Evolutionary conservation across 2,113 vertebrate species (phyloP).

Genomic region (Chelonoidis abingdonii): DNA sequence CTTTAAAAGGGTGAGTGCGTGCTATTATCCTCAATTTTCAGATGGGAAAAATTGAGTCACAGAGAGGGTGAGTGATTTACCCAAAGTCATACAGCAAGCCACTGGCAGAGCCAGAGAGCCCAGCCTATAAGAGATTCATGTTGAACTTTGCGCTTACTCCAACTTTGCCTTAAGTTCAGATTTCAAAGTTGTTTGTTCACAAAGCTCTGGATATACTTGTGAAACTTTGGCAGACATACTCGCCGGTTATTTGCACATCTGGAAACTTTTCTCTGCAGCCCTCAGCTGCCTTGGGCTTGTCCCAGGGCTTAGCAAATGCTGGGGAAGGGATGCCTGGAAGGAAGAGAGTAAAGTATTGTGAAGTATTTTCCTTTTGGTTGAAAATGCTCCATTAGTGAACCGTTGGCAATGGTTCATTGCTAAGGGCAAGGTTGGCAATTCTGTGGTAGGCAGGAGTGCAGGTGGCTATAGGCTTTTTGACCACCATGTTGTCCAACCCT

Average conservation of each 20-base stretch:
- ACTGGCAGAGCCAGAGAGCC: neutral
- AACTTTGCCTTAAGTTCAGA: neutral
- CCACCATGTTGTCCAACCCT: neutral
- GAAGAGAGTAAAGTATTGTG: neutral
- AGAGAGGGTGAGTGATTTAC: neutral
- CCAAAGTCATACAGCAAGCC: neutral
- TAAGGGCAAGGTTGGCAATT: neutral
- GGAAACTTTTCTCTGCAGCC: neutral
- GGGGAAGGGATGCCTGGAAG: neutral
- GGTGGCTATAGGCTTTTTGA: neutral
- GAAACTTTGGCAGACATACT: neutral
- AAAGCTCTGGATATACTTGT: neutral
- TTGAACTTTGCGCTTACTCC: neutral
- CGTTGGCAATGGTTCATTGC: neutral
- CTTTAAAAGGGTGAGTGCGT: neutral
- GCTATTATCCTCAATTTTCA: neutral
- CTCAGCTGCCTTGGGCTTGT: neutral
- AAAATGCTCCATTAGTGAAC: neutral
- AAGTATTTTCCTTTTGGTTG: neutral
- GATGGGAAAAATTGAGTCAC: neutral
- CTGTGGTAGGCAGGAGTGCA: neutral
- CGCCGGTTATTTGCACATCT: neutral
- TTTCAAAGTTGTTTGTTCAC: neutral
- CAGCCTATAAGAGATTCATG: neutral
- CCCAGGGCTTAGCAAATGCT: neutral